These are phyloP conservation scores for Drosophila prosaltans DNA, from an alignment of 1,140 invertebrate species.

Conservation along the genomic window DNA sequence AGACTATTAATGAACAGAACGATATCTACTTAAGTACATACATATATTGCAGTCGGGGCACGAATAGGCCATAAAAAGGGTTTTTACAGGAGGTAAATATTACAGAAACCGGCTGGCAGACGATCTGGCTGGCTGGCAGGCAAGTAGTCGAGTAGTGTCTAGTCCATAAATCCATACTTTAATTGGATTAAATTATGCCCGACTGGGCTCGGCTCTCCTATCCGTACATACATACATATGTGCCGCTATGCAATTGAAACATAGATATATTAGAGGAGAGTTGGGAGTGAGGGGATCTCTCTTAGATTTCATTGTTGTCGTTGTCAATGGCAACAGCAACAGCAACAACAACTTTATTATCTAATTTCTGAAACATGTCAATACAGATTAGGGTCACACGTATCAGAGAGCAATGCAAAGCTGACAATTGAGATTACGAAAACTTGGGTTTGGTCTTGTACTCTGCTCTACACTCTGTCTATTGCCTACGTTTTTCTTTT, in stretches of 20 bases:
- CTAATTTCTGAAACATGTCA: conserved; percentile 78
- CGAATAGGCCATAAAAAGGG: conserved; percentile 63
- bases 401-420: conserved; percentile 67
- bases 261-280: conserved; percentile 11
- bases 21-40: conserved; percentile 10
- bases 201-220: conserved; percentile 47
- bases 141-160: conserved; percentile 22
- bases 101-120: conserved; percentile 24
- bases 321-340: conserved; percentile 44
- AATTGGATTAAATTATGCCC: conserved; percentile 79
- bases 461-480: not conserved
- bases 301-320: conserved; percentile 40
- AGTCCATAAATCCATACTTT: conserved; percentile 73
- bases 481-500: conserved; percentile 30
- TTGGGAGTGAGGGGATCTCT: not conserved
- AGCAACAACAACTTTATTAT: conserved; percentile 67
- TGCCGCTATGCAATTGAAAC: conserved; percentile 5
- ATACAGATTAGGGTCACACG: conserved; percentile 80
- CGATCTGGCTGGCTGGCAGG: conserved; percentile 5
- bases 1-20: conserved; percentile 37
- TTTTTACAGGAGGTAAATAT: conserved; percentile 35
- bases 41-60: conserved; percentile 27
- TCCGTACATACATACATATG: not conserved
- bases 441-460: conserved; percentile 15
- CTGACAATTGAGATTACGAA: conserved; percentile 71